phyloP scores from a whole-genome alignment of 2,797 vertebrate species.

The Cuculus canorus region DNA sequence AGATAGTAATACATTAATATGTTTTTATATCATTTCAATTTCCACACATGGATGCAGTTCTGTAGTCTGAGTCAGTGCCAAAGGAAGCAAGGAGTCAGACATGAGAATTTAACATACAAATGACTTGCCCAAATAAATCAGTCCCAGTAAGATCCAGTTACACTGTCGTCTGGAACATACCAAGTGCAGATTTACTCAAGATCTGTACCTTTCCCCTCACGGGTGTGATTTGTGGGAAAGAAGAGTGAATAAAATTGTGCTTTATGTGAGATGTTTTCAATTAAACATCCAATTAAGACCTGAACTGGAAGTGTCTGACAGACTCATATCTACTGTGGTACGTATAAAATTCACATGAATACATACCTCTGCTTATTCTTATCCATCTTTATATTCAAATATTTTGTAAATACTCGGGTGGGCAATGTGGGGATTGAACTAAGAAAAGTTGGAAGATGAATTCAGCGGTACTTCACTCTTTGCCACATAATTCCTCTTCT shows the following conservation, averaged over 20 bases:
- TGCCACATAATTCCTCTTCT: neutral
- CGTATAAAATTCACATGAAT: neutral
- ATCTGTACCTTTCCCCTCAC: neutral
- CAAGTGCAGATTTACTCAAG: neutral
- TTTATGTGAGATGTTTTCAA: neutral
- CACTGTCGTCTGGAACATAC: neutral
- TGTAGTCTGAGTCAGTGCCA: neutral
- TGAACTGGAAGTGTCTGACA: neutral
- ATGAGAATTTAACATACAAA: neutral
- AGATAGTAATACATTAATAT: neutral
- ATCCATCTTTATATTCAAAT: neutral
- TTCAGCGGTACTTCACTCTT: neutral
- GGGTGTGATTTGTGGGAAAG: neutral
- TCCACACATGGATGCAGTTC: neutral
- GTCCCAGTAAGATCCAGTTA: neutral
- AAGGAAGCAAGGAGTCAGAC: neutral
- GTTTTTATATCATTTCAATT: neutral
- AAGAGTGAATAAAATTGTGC: neutral
- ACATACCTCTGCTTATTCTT: neutral
- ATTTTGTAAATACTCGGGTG: neutral
- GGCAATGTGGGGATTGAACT: neutral
- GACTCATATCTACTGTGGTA: neutral
- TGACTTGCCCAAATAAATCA: neutral
- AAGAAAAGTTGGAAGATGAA: neutral
- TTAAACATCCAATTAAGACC: neutral